A percentile compares a stretch with the other conserved stretches of the same genome.
phyloP scores from a whole-genome alignment of 1,140 invertebrate species.

The Aphidius gifuensis region DNA sequence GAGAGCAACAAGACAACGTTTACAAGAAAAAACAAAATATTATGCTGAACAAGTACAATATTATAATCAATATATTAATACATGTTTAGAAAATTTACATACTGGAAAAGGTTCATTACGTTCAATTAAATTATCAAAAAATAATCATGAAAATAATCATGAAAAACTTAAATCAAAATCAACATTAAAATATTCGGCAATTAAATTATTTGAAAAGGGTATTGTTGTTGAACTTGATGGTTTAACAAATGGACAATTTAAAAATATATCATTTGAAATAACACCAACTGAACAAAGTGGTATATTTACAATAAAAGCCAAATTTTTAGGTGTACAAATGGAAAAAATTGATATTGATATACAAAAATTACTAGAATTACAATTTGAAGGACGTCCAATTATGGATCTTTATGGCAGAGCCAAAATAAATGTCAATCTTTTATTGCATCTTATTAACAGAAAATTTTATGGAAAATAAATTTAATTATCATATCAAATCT shows the following conservation, averaged over 20 bases:
- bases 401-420: conserved; percentile 80
- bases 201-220: conserved; percentile 72
- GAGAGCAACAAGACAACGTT: conserved; percentile 62
- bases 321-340: conserved; percentile 78
- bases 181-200: conserved; percentile 69
- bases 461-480: conserved; percentile 70
- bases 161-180: conserved; percentile 61
- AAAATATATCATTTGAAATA: conserved; percentile 79
- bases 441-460: conserved; percentile 72
- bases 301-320: conserved; percentile 70
- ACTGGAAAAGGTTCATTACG: conserved; percentile 65
- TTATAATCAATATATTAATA: conserved; percentile 76
- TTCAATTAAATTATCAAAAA: conserved; percentile 53
- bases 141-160: conserved; percentile 57
- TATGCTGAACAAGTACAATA: conserved; percentile 76
- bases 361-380: conserved; percentile 73
- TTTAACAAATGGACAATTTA: conserved; percentile 65
- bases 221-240: conserved; percentile 73
- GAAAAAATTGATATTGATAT: conserved; percentile 75
- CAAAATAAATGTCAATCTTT: conserved; percentile 75
- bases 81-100: conserved; percentile 72
- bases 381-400: conserved; percentile 75
- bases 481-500: neutral
- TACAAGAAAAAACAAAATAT: conserved; percentile 70
- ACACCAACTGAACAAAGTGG: conserved; percentile 66